Conservation (phyloP, 2,113 vertebrate species). For the Plectropomus leopardus region DNA sequence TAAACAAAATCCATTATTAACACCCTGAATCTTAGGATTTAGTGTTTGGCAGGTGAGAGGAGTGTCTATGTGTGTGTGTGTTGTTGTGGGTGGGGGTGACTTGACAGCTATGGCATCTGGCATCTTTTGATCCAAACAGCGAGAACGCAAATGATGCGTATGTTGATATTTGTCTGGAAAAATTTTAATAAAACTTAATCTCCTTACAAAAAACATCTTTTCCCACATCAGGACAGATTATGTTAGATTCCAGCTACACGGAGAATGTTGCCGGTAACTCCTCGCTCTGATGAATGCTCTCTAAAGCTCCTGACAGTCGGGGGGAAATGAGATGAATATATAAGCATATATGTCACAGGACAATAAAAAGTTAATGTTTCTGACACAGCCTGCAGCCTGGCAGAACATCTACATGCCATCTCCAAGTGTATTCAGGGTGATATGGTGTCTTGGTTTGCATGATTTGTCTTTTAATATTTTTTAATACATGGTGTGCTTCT, state of each 20-base stretch:
- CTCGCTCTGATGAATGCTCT: conserved; percentile 32
- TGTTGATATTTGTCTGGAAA: conserved; percentile 9
- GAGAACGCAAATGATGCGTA: conserved; percentile 26
- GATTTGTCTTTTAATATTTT: conserved; percentile 48
- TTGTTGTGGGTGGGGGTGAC: conserved; percentile 7
- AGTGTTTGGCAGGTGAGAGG: conserved; percentile 15
- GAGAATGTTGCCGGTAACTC: conserved; percentile 13
- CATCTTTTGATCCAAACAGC: conserved; percentile 45
- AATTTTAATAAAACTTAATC: conserved; percentile 17
- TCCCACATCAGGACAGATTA: conserved; percentile 33
- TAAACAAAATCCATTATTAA: conserved; percentile 8
- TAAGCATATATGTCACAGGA: conserved; percentile 40
- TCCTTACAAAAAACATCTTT: conserved; percentile 33
- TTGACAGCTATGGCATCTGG: conserved; percentile 24
- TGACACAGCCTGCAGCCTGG: conserved; percentile 30
- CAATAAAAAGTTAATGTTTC: conserved; percentile 49
- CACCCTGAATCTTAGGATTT: conserved; percentile 17
- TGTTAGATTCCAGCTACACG: conserved; percentile 5
- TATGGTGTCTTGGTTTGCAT: not conserved
- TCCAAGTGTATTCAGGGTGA: not conserved
- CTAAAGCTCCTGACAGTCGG: conserved; percentile 23
- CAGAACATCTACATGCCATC: conserved; percentile 13
- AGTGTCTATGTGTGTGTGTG: not conserved
- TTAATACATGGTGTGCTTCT: conserved; percentile 39
- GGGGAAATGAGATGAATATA: conserved; percentile 36